Evolutionary conservation across 2,888 invertebrate species (phyloP).

Genomic region (Amphipyra berbera): DNA sequence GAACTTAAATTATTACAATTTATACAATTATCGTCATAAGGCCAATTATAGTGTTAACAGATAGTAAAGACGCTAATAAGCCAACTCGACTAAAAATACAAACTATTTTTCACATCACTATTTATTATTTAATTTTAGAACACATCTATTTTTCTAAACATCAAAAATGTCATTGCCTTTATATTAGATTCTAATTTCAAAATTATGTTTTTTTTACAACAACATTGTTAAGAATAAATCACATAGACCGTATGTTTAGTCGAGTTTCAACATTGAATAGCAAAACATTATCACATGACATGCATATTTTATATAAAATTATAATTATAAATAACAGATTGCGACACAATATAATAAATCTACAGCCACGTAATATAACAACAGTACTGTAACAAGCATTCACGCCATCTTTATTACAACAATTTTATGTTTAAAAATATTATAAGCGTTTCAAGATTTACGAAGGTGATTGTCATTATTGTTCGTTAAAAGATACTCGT

Average conservation of each 20-base stretch:
- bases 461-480: conserved; percentile 51
- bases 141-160: conserved; percentile 39
- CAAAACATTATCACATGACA: conserved; percentile 46
- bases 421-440: conserved; percentile 39
- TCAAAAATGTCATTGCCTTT: conserved; percentile 26
- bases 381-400: conserved; percentile 46
- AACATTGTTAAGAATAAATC: conserved; percentile 11
- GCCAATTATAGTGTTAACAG: conserved; percentile 60
- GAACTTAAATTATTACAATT: conserved; percentile 49
- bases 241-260: conserved; percentile 37
- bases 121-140: conserved; percentile 26
- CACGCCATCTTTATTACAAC: conserved; percentile 39
- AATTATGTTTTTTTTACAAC: conserved; percentile 39
- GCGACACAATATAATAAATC: conserved; percentile 28
- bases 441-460: conserved; percentile 52
- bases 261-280: conserved; percentile 40
- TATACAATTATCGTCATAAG: conserved; percentile 60
- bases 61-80: conserved; percentile 21
- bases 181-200: conserved; percentile 33
- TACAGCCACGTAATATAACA: conserved; percentile 42
- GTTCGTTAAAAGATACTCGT: conserved; percentile 22
- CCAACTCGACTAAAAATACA: conserved; percentile 54
- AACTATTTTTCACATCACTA: conserved; percentile 19
- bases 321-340: conserved; percentile 18
- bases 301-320: conserved; percentile 28